Conservation (phyloP, 2,888 invertebrate species). For the Diadromus collaris region DNA sequence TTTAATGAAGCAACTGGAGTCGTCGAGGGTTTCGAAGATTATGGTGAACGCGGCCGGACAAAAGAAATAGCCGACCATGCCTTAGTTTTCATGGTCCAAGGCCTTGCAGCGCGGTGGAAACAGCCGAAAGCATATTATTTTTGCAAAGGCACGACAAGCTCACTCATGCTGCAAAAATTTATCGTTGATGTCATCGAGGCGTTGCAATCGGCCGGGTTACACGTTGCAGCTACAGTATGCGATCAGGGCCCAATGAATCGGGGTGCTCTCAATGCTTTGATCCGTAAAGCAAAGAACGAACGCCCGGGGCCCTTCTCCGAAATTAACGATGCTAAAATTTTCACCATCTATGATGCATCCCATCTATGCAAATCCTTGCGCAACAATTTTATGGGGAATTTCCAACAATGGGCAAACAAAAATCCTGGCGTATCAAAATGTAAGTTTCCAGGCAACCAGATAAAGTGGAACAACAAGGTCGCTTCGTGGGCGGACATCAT, state of each 20-base stretch:
- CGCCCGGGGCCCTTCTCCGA: constrained; percentile 4
- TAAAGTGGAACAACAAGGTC: no score
- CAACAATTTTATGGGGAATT: constrained; percentile 26
- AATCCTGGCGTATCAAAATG: no score
- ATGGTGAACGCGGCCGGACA: constrained; percentile 3
- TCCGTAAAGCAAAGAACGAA: neutral
- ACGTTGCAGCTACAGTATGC: constrained; percentile 29
- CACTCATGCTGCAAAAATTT: neutral
- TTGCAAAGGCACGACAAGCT: constrained; percentile 5
- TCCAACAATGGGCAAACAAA: neutral
- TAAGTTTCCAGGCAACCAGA: no score
- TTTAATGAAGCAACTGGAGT: constrained; percentile 1
- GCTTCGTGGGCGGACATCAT: neutral
- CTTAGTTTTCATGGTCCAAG: constrained; percentile 16
- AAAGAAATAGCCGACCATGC: constrained; percentile 6
- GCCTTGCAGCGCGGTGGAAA: constrained; percentile 7
- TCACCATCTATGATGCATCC: neutral
- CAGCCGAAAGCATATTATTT: constrained; percentile 10
- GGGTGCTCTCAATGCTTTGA: neutral
- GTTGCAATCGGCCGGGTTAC: constrained; percentile 24
- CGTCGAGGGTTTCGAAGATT: constrained; percentile 23
- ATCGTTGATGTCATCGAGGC: constrained; percentile 33
- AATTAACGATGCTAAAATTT: neutral
- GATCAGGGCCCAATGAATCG: constrained; percentile 39
- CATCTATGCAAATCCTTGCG: constrained; percentile 11